Base-by-base conservation (phyloP, 1,140 invertebrate genomes). In the Hyposmocoma kahamanoa region DNA sequence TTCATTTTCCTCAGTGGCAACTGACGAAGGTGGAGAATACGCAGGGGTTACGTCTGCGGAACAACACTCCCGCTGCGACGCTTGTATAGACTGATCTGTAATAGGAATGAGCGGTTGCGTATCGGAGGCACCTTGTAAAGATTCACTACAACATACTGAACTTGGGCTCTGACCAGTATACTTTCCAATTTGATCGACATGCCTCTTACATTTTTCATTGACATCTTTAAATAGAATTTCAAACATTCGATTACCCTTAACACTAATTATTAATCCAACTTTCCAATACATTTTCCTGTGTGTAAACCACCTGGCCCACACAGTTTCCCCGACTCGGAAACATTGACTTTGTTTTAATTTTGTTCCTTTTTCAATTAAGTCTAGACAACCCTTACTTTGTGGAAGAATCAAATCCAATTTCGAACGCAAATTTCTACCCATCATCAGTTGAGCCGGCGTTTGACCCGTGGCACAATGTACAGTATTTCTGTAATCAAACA, bases 401-500 rank as follows among this genome's bases (percentile, higher is more conserved):
- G 44, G 44, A 19, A 3, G 2, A 9, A 46, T 22, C 15, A 46
- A 24, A 34, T 46, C 44, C 26, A 59, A 55, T 38, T 41, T 43
- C 13, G 53, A 54, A 34, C 47, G 17, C 9, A 59, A 22, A 26
- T 47, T 22, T 15, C 57, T 11, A 19, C 49, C 48, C 22, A 56
- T 41, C 53, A 56, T 56, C n/a, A 56, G 28, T 20, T 30, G 46
- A 10, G 53, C 47, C 5, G 56, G 57, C 19, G 42, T 24, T 32
- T 44, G 22, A 11, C 57, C 57, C 11, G 53, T 56, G 11, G 24
- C 47, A 22, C 34, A 26, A 24, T 50, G 53, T 4, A 21, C 42
- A n/a, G 56, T 53, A 36, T 59, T 59, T 42, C 57, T 22, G 44
- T 56, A 56, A 20, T 42, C 43, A 13, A 59, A 46, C n/a, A 8